These are phyloP conservation scores for Limenitis arthemis DNA, from an alignment of 2,888 invertebrate species.

Conservation along the genomic window DNA sequence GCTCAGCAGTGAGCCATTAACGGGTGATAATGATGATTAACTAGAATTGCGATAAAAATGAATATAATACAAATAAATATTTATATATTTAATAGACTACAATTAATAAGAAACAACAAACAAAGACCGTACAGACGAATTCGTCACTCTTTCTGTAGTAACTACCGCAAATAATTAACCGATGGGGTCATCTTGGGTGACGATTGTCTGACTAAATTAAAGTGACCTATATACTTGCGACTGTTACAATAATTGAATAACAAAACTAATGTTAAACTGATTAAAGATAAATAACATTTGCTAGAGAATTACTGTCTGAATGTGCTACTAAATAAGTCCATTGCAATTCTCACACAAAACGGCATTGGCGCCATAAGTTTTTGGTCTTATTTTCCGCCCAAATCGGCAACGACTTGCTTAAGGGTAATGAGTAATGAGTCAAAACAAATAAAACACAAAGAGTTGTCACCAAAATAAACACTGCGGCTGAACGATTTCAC, in stretches of 20 bases:
- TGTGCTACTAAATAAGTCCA: slow-evolving; percentile 8
- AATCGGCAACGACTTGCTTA: slow-evolving; percentile 40
- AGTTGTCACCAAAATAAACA: slow-evolving; percentile 31
- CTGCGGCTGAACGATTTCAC: slow-evolving; percentile 9
- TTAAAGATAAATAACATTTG: background rate
- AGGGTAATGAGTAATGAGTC: slow-evolving; percentile 55
- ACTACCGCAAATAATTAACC: slow-evolving; percentile 32
- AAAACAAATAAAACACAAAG: slow-evolving; percentile 37
- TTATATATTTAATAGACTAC: background rate
- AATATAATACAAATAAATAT: background rate
- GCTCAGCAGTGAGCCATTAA: no score
- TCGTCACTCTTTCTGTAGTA: slow-evolving; percentile 30
- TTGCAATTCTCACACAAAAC: slow-evolving; percentile 8
- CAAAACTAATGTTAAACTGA: background rate
- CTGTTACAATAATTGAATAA: background rate
- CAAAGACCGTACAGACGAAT: slow-evolving; percentile 7
- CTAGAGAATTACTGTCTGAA: background rate
- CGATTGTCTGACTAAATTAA: slow-evolving; percentile 10
- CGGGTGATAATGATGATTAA: no score
- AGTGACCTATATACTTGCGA: background rate
- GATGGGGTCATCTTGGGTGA: slow-evolving; percentile 31
- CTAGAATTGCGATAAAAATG: background rate
- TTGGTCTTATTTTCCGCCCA: slow-evolving; percentile 51
- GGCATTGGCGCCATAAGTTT: slow-evolving; percentile 48
- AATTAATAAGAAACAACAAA: slow-evolving; percentile 1